Conservation (phyloP, 2,113 vertebrate genomes). For the Melanerpes aurifrons region DNA sequence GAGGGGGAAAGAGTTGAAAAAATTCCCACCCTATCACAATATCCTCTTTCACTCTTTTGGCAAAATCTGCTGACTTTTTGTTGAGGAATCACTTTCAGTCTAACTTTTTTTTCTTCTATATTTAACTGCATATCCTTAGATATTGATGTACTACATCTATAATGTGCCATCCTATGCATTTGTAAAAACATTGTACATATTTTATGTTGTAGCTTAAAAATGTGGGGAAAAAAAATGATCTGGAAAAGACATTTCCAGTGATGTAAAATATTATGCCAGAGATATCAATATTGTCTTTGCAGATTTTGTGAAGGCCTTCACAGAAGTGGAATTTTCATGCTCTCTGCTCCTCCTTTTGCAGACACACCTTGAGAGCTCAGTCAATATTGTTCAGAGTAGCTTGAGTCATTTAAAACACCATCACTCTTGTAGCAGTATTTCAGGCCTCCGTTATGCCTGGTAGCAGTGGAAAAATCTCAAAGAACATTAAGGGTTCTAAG, state of each 20-base stretch:
- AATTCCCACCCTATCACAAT: background rate
- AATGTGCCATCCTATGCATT: background rate
- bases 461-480: background rate
- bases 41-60: background rate
- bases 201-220: background rate
- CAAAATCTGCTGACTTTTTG: background rate
- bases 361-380: background rate
- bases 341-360: background rate
- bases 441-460: background rate
- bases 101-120: background rate
- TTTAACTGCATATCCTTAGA: background rate
- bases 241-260: background rate
- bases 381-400: background rate
- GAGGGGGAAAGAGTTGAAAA: background rate
- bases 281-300: background rate
- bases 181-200: background rate
- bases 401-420: background rate
- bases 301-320: background rate
- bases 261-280: background rate
- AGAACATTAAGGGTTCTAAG: background rate
- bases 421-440: background rate
- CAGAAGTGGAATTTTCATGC: background rate
- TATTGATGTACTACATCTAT: background rate
- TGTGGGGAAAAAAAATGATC: background rate
- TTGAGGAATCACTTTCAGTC: background rate